phyloP scores from a whole-genome alignment of 2,888 invertebrate genomes.

The Torymus texanus region DNA sequence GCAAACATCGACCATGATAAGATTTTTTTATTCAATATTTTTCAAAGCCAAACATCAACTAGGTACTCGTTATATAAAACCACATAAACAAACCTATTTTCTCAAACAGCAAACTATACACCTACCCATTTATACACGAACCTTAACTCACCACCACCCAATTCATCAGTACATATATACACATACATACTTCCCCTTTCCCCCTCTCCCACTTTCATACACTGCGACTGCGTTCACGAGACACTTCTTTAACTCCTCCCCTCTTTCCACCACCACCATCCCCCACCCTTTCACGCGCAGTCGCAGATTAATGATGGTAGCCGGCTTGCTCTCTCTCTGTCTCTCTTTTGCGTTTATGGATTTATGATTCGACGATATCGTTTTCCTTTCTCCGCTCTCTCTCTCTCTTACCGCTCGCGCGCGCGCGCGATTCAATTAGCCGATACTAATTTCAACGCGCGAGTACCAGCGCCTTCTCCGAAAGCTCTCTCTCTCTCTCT shows the following conservation, averaged over 20 bases:
- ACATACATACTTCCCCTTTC: no score
- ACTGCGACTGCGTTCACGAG: background rate
- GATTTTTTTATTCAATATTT: no score
- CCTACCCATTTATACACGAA: no score
- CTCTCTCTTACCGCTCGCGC: background rate
- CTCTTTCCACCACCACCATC: background rate
- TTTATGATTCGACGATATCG: constrained; percentile 55
- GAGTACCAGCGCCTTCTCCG: background rate
- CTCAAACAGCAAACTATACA: no score
- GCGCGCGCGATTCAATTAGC: constrained; percentile 54
- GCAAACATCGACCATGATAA: no score
- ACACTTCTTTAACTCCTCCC: constrained; percentile 34
- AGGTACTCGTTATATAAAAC: no score
- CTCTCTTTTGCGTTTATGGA: constrained; percentile 35
- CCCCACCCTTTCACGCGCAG: background rate
- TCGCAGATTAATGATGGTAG: constrained; percentile 43
- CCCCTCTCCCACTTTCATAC: no score
- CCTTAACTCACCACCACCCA: no score
- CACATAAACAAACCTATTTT: no score
- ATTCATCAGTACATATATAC: no score
- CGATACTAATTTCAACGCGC: constrained; percentile 47
- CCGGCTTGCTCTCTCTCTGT: background rate
- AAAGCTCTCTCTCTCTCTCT: background rate
- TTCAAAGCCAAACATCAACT: no score
- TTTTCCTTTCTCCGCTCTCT: background rate